These are phyloP conservation scores for Enchytraeus crypticus DNA, from an alignment of 2,888 invertebrate genomes.

Conservation along the genomic window DNA sequence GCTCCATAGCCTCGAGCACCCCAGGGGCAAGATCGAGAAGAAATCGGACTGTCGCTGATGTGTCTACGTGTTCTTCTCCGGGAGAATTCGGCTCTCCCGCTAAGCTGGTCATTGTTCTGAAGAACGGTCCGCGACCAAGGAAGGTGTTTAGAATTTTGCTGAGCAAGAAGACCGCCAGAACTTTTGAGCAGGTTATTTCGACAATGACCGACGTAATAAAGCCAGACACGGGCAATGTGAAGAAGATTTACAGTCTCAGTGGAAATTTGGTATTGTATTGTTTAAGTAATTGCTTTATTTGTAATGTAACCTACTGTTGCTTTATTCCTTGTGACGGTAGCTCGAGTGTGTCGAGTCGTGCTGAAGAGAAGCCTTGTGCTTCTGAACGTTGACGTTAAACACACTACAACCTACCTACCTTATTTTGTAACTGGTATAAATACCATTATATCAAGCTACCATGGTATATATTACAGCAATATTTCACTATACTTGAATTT, in stretches of 20 bases:
- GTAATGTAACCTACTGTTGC: too few species aligned
- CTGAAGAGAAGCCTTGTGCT: too few species aligned
- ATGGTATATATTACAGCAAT: too few species aligned
- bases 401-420: too few species aligned
- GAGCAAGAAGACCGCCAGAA: slow-evolving; percentile 89
- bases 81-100: background rate
- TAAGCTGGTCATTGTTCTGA: slow-evolving; percentile 84
- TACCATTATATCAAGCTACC: too few species aligned
- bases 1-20: background rate
- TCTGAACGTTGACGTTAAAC: too few species aligned
- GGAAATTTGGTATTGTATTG: slow-evolving; percentile 68
- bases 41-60: background rate
- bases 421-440: too few species aligned
- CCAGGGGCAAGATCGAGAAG: background rate
- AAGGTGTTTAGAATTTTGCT: slow-evolving; percentile 78
- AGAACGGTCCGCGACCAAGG: slow-evolving; percentile 88
- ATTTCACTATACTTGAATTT: too few species aligned
- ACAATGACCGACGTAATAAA: slow-evolving; percentile 89
- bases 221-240: slow-evolving; percentile 84
- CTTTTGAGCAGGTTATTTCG: slow-evolving; percentile 67
- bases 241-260: slow-evolving; percentile 78
- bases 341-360: too few species aligned
- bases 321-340: too few species aligned
- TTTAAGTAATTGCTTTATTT: too few species aligned
- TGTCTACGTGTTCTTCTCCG: background rate